A percentile compares a stretch with the other conserved stretches of the same genome.
Conservation (phyloP, 2,888 invertebrate genomes). For the Pristionchus arcanus region DNA sequence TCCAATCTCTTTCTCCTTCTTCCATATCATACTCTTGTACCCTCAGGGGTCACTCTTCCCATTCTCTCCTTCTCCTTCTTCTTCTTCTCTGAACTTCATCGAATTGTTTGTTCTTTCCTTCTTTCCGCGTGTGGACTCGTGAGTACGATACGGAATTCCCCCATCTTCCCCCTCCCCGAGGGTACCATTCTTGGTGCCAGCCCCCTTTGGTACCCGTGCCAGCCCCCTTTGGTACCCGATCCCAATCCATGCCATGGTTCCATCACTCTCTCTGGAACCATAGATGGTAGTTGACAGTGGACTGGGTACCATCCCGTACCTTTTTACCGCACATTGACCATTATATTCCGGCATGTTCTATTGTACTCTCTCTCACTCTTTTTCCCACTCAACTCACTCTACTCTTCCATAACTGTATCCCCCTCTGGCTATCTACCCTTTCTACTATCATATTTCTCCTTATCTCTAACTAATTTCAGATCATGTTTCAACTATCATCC, state of each 20-base stretch:
- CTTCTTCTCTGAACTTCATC: slow-evolving; percentile 37
- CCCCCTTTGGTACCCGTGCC: background rate
- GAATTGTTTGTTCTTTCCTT: background rate
- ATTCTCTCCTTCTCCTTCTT: background rate
- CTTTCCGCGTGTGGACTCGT: slow-evolving; percentile 41
- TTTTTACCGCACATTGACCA: slow-evolving; percentile 41
- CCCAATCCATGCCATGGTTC: background rate
- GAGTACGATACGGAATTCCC: slow-evolving; percentile 45
- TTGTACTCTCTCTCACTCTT: slow-evolving; percentile 45
- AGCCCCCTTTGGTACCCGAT: background rate
- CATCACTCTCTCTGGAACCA: background rate
- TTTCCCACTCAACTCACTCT: slow-evolving; percentile 32
- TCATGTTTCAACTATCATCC: slow-evolving; percentile 41
- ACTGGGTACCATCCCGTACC: slow-evolving; percentile 44
- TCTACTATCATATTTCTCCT: background rate
- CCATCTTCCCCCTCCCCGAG: background rate
- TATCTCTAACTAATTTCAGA: slow-evolving; percentile 37
- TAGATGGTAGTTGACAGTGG: background rate
- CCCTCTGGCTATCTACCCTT: background rate
- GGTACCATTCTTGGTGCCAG: slow-evolving; percentile 17
- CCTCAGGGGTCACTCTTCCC: slow-evolving; percentile 51
- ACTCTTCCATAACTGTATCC: slow-evolving; percentile 36
- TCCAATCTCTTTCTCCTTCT: background rate
- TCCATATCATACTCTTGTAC: slow-evolving; percentile 46
- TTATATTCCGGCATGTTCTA: slow-evolving; percentile 51